phyloP scores from a whole-genome alignment of 2,113 vertebrate species.

The Glaucidium brasilianum region DNA sequence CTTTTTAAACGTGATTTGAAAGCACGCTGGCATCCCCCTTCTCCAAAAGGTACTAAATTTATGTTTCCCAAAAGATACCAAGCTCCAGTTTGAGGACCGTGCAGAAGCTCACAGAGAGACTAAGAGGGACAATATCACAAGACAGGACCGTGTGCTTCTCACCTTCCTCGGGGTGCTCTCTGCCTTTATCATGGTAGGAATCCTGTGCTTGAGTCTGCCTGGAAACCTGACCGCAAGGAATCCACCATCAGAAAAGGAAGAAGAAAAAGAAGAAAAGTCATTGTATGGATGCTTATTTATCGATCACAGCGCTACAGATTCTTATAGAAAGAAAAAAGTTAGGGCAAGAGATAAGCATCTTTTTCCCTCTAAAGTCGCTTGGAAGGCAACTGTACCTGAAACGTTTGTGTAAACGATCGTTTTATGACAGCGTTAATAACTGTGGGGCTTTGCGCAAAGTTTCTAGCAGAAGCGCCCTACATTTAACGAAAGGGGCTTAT shows the following conservation, averaged over 20 bases:
- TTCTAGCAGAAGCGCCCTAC: background rate
- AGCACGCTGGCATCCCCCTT: background rate
- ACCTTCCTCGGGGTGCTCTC: conserved; percentile 93
- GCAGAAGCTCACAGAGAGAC: background rate
- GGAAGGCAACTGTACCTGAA: background rate
- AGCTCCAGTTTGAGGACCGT: background rate
- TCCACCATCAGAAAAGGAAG: conserved; percentile 41
- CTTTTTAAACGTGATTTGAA: background rate
- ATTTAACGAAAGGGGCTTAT: background rate
- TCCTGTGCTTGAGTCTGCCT: conserved; percentile 90
- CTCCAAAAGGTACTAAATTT: background rate
- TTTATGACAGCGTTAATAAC: background rate
- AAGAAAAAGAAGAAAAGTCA: conserved; percentile 10
- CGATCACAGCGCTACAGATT: background rate
- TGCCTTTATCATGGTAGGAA: conserved; percentile 94
- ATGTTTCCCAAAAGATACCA: background rate
- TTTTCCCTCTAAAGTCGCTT: background rate
- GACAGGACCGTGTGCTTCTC: conserved; percentile 28
- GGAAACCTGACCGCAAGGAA: conserved; percentile 76
- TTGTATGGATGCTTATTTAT: background rate
- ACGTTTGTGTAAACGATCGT: background rate
- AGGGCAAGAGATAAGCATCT: background rate
- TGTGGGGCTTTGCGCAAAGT: background rate
- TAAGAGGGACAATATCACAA: background rate
- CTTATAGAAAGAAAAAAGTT: background rate